Percentiles rank a stretch among this genome's conserved stretches.
Evolutionary conservation across 2,113 vertebrate species (phyloP).

Genomic region (Cyphomyrus discorhynchus): DNA sequence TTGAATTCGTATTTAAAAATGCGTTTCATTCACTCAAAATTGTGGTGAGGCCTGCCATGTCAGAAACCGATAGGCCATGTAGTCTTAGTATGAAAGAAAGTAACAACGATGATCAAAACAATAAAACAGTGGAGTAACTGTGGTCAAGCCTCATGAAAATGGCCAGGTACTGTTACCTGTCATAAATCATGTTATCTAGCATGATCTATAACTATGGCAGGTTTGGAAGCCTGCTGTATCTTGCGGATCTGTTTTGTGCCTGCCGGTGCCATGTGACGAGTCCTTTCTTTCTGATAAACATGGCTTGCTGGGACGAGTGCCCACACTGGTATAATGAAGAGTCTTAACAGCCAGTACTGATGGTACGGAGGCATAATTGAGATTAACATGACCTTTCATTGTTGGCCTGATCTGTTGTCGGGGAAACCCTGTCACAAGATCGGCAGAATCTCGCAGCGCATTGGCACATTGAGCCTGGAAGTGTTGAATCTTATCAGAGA

Average conservation of each 20-base stretch:
- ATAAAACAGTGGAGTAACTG: background rate
- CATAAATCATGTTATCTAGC: background rate
- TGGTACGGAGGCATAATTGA: background rate
- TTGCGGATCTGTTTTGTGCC: background rate
- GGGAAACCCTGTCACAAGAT: background rate
- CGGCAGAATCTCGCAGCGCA: background rate
- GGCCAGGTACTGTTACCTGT: background rate
- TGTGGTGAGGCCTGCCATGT: background rate
- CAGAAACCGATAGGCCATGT: background rate
- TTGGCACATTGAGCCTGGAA: background rate
- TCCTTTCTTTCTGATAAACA: background rate
- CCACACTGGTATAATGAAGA: background rate
- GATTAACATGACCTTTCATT: background rate
- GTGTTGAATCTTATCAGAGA: background rate
- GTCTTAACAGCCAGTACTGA: background rate
- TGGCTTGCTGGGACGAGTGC: background rate
- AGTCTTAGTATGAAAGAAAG: background rate
- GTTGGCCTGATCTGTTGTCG: background rate
- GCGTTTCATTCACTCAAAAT: background rate
- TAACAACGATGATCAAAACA: background rate
- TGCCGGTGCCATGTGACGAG: background rate
- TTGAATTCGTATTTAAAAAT: background rate
- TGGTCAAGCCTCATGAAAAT: background rate
- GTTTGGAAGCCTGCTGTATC: background rate
- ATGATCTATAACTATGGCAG: background rate